Percentiles rank a stretch among this genome's conserved stretches.
phyloP scores from a whole-genome alignment of 2,888 invertebrate species.

The Drosophila austrosaltans region DNA sequence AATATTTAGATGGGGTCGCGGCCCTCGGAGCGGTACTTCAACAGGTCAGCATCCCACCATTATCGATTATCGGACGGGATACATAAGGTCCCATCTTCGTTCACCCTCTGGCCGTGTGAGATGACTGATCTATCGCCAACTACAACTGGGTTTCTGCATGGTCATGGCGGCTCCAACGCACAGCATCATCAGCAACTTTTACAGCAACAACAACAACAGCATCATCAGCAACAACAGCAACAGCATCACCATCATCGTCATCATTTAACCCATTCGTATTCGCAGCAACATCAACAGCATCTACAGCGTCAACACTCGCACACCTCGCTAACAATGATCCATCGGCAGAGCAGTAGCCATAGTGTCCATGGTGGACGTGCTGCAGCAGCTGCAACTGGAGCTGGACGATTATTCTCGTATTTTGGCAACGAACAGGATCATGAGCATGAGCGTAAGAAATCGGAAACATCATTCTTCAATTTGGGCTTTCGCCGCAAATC shows the following conservation, averaged over 20 bases:
- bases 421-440: constrained; percentile 82
- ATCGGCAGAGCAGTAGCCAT: constrained; percentile 73
- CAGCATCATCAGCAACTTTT: constrained; percentile 70
- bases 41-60: constrained; percentile 83
- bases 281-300: constrained; percentile 63
- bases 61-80: constrained; percentile 85
- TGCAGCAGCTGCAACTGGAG: constrained; percentile 50
- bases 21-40: constrained; percentile 85
- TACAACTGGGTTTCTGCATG: constrained; percentile 81
- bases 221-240: no score
- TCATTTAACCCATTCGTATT: constrained; percentile 54
- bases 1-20: constrained; percentile 90
- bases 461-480: constrained; percentile 83
- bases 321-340: constrained; percentile 72
- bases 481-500: constrained; percentile 83
- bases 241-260: constrained; percentile 59
- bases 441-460: constrained; percentile 82
- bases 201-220: constrained; percentile 64
- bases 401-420: constrained; percentile 82
- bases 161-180: constrained; percentile 59
- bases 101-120: constrained; percentile 96
- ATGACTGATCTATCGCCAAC: constrained; percentile 87
- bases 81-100: constrained; percentile 95
- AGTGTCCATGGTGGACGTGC: constrained; percentile 61
- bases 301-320: constrained; percentile 75